Conservation (phyloP, 2,113 vertebrate genomes). For the Limanda limanda region DNA sequence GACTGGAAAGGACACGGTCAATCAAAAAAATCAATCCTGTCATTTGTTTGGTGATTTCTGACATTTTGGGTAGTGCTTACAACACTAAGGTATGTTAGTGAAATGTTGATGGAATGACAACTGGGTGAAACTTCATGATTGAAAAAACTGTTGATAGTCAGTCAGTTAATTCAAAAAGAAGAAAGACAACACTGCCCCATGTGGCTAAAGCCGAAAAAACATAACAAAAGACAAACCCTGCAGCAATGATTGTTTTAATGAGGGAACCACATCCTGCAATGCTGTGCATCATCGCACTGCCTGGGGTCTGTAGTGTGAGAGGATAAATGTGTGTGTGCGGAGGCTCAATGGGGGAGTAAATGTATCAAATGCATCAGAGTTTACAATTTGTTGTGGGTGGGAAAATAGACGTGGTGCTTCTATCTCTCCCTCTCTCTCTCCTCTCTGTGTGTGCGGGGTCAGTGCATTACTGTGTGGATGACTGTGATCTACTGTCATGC, state of each 20-base stretch:
- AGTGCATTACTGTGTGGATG: not conserved
- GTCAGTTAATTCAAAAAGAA: too few relatives aligned
- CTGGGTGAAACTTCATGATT: too few relatives aligned
- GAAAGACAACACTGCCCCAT: too few relatives aligned
- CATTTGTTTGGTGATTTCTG: too few relatives aligned
- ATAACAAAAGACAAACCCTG: too few relatives aligned
- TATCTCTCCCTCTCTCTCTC: not conserved
- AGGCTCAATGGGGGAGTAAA: too few relatives aligned
- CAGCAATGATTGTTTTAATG: too few relatives aligned
- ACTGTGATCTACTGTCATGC: slow-evolving; percentile 12
- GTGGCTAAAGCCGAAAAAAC: too few relatives aligned
- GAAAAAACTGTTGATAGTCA: too few relatives aligned
- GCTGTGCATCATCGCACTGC: not conserved
- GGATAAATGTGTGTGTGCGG: not conserved
- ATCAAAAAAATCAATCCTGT: not conserved
- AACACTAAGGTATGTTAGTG: not conserved
- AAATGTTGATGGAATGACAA: too few relatives aligned
- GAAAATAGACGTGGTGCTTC: not conserved
- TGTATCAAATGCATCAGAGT: not conserved
- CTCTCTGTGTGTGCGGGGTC: not conserved
- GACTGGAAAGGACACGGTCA: too few relatives aligned
- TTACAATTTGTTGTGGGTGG: slow-evolving; percentile 1
- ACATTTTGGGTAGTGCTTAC: too few relatives aligned
- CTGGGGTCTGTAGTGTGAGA: not conserved
- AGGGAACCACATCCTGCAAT: not conserved